Conservation (phyloP, 2,113 vertebrate species). For the Micronisus gabar region DNA sequence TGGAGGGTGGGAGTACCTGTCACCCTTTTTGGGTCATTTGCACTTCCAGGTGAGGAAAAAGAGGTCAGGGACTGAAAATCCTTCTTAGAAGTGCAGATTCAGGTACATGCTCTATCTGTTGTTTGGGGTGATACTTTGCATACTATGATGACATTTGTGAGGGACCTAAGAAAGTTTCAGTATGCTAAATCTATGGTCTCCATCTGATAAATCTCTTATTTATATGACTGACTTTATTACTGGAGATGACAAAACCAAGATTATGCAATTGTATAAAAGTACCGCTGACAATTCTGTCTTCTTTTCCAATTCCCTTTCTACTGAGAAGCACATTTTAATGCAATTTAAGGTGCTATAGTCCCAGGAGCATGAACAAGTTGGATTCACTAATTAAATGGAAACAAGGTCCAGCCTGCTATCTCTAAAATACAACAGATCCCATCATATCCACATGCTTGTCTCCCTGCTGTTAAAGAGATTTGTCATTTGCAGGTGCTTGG, state of each 20-base stretch:
- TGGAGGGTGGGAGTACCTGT: background rate
- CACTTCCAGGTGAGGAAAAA: background rate
- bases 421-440: background rate
- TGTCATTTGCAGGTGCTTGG: background rate
- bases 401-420: background rate
- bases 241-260: background rate
- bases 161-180: background rate
- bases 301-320: background rate
- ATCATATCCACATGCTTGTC: background rate
- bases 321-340: background rate
- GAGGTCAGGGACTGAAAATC: background rate
- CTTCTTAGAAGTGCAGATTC: background rate
- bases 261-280: background rate
- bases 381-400: constrained; percentile 20
- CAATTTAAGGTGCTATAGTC: background rate
- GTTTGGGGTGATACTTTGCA: background rate
- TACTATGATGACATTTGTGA: background rate
- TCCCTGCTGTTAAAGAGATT: background rate
- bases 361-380: background rate
- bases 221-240: background rate
- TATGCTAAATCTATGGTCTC: background rate
- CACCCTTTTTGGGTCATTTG: background rate
- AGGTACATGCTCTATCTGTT: background rate
- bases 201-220: background rate
- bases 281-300: background rate